Base-by-base conservation (phyloP, 53 echinoderm and acorn worm genomes). In the Temnopleurus reevesii region DNA sequence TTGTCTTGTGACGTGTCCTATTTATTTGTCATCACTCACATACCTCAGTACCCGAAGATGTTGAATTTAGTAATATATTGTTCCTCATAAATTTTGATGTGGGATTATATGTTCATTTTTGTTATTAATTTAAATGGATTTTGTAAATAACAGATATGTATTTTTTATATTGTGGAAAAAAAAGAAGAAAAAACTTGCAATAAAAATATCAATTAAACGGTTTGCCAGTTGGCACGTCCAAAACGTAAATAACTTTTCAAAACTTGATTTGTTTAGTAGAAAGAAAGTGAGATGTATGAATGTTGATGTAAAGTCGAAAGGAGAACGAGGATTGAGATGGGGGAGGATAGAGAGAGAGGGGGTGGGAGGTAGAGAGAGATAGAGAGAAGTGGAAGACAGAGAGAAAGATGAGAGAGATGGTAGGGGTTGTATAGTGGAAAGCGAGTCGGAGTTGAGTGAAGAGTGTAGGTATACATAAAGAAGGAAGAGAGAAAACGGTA, bases 141-240 rank as follows among this genome's bases (percentile, higher is more conserved):
- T 87, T 87, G 88, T 87, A 87, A 87, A 87, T 87, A 87, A 87
- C 46, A 87, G 88, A 87, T 87, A 55, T 87, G 88, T 87, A 87
- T 87, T 87, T 87, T 87, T 87, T 87, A 87, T 87, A 87, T 87
- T 87, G 86, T 85, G 88, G 88, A 45, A 85, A 58, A 45, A 87
- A 87, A 87, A 61, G 24, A 53, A 53, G 46, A 87, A 87, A 87
- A 65, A 65, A 87, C 71, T 71, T 87, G 88, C 88, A 87, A 87
- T 87, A 87, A 87, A 87, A 87, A 87, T 64, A 64, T 36, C 61
- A 86, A 86, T 86, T 86, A 87, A 87, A 64, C 71, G 36, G 34
- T 64, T 64, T 87, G 88, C 88, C 88, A 87, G 88, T 87, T 87
- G 88, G 88, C 88, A 87, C 45, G 54, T 51, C 18, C 59, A 85